Conservation (phyloP, 2,797 vertebrate genomes). For the Rallus crepitans region DNA sequence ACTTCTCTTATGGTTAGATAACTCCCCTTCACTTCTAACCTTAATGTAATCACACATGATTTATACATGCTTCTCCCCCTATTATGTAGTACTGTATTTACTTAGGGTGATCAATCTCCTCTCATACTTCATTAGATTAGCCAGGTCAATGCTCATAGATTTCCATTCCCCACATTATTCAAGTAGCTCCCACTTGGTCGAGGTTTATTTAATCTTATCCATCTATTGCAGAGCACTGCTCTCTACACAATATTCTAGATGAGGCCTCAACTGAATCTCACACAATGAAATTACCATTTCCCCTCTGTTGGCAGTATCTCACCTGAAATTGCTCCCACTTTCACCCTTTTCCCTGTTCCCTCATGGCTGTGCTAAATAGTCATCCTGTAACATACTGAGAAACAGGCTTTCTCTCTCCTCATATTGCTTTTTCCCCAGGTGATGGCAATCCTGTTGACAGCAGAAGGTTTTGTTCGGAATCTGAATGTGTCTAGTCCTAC, state of each 20-base stretch:
- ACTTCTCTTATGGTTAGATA: not conserved
- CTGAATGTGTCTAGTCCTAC: not conserved
- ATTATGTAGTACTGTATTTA: not conserved
- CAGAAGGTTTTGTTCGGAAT: not conserved
- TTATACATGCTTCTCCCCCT: not conserved
- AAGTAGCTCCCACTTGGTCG: not conserved
- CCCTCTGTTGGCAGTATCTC: not conserved
- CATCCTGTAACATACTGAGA: not conserved
- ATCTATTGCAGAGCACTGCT: not conserved
- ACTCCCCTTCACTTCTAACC: not conserved
- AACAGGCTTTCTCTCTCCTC: not conserved
- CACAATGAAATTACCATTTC: not conserved
- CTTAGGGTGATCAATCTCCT: conserved; percentile 31
- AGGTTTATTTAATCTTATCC: conserved; percentile 20
- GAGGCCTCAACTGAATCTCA: not conserved
- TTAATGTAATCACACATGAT: not conserved
- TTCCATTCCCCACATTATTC: conserved; percentile 14
- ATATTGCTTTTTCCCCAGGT: not conserved
- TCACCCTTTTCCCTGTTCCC: not conserved
- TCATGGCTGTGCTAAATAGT: not conserved
- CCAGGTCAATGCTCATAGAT: conserved; percentile 44
- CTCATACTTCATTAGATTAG: conserved; percentile 58
- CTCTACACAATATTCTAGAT: not conserved
- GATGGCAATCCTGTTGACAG: not conserved
- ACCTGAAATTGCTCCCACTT: not conserved